These are phyloP conservation scores for Hemicrepidius hirtus DNA, from an alignment of 2,888 invertebrate species.

Conservation along the genomic window DNA sequence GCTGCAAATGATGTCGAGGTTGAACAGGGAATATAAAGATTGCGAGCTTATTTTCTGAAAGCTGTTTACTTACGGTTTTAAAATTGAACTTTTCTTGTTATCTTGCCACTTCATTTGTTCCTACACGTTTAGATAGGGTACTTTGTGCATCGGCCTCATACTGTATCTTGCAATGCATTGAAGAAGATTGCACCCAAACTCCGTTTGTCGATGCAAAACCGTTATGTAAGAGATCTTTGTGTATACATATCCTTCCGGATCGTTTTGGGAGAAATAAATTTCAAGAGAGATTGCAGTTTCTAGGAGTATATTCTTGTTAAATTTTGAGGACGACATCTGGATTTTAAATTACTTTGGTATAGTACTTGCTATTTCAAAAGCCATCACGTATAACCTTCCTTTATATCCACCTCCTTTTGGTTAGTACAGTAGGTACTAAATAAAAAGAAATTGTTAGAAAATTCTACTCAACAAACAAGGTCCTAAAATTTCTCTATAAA, in stretches of 20 bases:
- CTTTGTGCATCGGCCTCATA: slow-evolving; percentile 44
- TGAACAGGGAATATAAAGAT: slow-evolving; percentile 49
- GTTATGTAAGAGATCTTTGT: slow-evolving; percentile 22
- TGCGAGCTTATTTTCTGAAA: slow-evolving; percentile 54
- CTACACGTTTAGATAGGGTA: slow-evolving; percentile 42
- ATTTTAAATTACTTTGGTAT: too few species aligned
- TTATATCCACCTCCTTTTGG: too few species aligned
- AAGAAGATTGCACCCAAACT: slow-evolving; percentile 31
- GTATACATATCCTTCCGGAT: slow-evolving; percentile 10
- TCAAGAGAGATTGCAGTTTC: slow-evolving; percentile 1
- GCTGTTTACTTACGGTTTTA: slow-evolving; percentile 55
- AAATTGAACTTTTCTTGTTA: slow-evolving; percentile 54
- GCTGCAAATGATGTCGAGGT: slow-evolving; percentile 38
- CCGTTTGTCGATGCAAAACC: slow-evolving; percentile 32
- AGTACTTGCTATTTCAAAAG: too few species aligned
- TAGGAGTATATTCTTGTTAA: background rate
- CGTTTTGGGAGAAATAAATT: slow-evolving; percentile 15
- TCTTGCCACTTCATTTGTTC: slow-evolving; percentile 54
- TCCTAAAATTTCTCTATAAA: too few species aligned
- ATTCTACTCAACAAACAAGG: too few species aligned
- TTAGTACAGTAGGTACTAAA: too few species aligned
- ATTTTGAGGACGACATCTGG: background rate
- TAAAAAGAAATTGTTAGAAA: too few species aligned
- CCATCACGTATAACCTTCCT: too few species aligned
- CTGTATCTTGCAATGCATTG: slow-evolving; percentile 36